phyloP scores from a whole-genome alignment of 2,888 invertebrate species.

The Folsomia candida region DNA sequence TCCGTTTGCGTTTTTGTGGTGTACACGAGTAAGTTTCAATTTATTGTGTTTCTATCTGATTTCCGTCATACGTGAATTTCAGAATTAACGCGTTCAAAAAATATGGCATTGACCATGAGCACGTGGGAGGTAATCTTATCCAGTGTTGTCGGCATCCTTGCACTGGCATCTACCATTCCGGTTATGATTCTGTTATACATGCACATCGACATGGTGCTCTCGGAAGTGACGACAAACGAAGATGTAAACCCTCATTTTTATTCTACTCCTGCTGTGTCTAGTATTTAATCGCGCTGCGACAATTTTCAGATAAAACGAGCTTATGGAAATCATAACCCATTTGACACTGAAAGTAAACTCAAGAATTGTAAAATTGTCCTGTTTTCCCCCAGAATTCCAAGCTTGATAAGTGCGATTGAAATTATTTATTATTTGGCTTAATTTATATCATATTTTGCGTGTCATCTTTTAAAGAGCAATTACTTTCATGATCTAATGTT shows the following conservation, averaged over 20 bases:
- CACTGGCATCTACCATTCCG: neutral
- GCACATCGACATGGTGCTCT: neutral
- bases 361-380: slow-evolving; percentile 4
- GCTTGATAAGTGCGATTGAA: slow-evolving; percentile 8
- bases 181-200: neutral
- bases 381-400: neutral
- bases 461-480: too few relatives aligned
- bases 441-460: too few relatives aligned
- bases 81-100: neutral
- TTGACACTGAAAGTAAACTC: slow-evolving; percentile 1
- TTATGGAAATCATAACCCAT: neutral
- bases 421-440: too few relatives aligned
- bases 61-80: neutral
- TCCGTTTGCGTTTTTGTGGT: neutral
- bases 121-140: neutral
- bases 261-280: neutral
- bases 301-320: neutral
- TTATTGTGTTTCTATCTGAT: neutral
- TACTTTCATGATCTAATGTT: too few relatives aligned
- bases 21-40: slow-evolving; percentile 4
- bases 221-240: slow-evolving; percentile 19
- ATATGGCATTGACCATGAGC: neutral
- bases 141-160: neutral
- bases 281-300: neutral
- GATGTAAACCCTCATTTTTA: slow-evolving; percentile 2